These are phyloP conservation scores for Leptinotarsa rubiginosa DNA, from an alignment of 2,888 invertebrate genomes.

Conservation along the genomic window DNA sequence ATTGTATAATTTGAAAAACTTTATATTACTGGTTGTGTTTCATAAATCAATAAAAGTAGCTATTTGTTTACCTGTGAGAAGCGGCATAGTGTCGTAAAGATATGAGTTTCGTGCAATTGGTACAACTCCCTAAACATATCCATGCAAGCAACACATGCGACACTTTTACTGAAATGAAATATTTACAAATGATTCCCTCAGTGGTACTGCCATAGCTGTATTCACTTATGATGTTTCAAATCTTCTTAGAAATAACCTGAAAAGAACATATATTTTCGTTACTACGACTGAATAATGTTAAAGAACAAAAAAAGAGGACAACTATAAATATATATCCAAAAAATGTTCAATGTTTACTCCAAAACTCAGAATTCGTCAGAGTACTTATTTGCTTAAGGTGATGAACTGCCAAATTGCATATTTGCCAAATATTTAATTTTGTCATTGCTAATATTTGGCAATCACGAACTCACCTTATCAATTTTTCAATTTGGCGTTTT, in stretches of 20 bases:
- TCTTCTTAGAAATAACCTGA: background rate
- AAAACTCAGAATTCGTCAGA: too few relatives aligned
- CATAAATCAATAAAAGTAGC: background rate
- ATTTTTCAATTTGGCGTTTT: too few relatives aligned
- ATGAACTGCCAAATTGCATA: too few relatives aligned
- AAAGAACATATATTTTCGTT: background rate
- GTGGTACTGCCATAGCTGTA: slow-evolving; percentile 33
- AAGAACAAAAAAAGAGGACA: too few relatives aligned
- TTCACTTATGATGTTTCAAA: slow-evolving; percentile 32
- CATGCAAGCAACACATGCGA: slow-evolving; percentile 45
- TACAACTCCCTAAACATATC: slow-evolving; percentile 45
- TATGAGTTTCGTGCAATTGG: slow-evolving; percentile 45
- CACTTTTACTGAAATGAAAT: slow-evolving; percentile 36
- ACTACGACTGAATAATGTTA: background rate
- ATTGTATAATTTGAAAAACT: slow-evolving; percentile 25
- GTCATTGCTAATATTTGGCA: too few relatives aligned
- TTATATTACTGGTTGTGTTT: slow-evolving; percentile 20
- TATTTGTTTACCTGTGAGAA: slow-evolving; percentile 38
- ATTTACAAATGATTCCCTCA: slow-evolving; percentile 41
- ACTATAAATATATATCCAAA: too few relatives aligned
- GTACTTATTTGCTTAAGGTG: too few relatives aligned
- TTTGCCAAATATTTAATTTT: too few relatives aligned
- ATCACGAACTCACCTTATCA: too few relatives aligned
- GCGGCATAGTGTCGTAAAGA: slow-evolving; percentile 43
- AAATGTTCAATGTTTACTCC: too few relatives aligned